Percentiles rank a stretch among this genome's conserved stretches.
These are phyloP conservation scores for Megaleporinus macrocephalus DNA, from an alignment of 2,113 vertebrate species.

Conservation along the genomic window DNA sequence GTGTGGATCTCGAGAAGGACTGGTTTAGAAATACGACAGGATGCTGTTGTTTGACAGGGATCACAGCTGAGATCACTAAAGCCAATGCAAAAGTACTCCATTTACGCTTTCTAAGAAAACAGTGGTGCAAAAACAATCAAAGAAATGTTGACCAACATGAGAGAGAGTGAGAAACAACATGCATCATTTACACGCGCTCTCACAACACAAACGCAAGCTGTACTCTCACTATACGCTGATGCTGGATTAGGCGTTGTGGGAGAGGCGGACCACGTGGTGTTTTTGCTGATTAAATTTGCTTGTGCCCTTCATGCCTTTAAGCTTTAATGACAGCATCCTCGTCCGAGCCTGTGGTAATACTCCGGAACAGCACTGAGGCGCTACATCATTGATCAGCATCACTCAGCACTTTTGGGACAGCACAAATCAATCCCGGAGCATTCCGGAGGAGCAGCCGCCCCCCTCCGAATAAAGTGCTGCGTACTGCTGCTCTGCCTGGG, in stretches of 20 bases:
- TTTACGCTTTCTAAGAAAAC: conserved; percentile 36
- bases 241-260: conserved; percentile 25
- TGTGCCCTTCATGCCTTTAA: conserved; percentile 57
- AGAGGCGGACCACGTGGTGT: conserved; percentile 22
- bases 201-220: conserved; percentile 14
- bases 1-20: not conserved
- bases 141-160: not conserved
- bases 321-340: conserved; percentile 43
- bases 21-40: not conserved
- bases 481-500: conserved; percentile 2
- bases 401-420: conserved; percentile 43
- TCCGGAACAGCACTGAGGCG: conserved; percentile 26
- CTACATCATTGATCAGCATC: conserved; percentile 43
- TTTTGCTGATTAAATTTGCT: conserved; percentile 54
- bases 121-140: too few species aligned
- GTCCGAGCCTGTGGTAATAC: conserved; percentile 20
- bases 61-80: not conserved
- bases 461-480: conserved; percentile 24
- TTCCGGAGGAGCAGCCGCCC: not conserved
- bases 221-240: conserved; percentile 19
- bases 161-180: not conserved
- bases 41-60: not conserved
- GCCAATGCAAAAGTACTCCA: conserved; percentile 18
- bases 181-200: not conserved
- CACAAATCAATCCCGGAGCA: conserved; percentile 41